Evolutionary conservation across 1,140 invertebrate species (phyloP).

Genomic region (Aphis craccivora): DNA sequence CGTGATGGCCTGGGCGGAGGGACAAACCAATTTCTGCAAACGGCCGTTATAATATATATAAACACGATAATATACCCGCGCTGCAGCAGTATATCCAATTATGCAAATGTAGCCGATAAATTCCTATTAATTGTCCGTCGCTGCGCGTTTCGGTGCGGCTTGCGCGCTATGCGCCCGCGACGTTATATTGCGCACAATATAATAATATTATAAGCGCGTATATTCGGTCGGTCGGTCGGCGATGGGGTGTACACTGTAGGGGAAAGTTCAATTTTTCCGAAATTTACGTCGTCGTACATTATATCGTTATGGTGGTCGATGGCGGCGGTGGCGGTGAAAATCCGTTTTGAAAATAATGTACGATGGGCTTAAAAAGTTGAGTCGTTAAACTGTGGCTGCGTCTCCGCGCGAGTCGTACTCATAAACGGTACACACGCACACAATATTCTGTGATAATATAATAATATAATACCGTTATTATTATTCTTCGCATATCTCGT

Average conservation of each 20-base stretch:
- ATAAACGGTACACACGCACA: not conserved
- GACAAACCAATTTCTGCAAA: not conserved
- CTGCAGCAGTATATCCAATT: constrained; percentile 41
- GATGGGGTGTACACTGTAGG: too few relatives aligned
- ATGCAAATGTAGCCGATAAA: constrained; percentile 57
- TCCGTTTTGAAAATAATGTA: constrained; percentile 50
- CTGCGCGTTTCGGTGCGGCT: not conserved
- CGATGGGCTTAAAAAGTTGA: constrained; percentile 53
- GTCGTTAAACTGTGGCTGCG: constrained; percentile 37
- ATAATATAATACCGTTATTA: not conserved
- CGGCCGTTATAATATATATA: not conserved
- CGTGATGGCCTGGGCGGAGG: not conserved
- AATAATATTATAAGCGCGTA: not conserved
- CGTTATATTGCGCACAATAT: not conserved
- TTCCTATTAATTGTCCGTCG: constrained; percentile 56
- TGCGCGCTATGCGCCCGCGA: not conserved
- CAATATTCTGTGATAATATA: not conserved
- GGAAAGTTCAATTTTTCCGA: constrained; percentile 33
- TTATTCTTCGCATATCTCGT: not conserved
- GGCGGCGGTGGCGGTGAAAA: not conserved
- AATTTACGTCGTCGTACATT: not conserved
- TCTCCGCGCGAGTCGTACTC: not conserved
- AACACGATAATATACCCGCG: not conserved
- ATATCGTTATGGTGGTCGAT: not conserved
- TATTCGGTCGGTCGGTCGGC: not conserved